These are phyloP conservation scores for Cydia splendana DNA, from an alignment of 1,140 invertebrate genomes.

Conservation along the genomic window DNA sequence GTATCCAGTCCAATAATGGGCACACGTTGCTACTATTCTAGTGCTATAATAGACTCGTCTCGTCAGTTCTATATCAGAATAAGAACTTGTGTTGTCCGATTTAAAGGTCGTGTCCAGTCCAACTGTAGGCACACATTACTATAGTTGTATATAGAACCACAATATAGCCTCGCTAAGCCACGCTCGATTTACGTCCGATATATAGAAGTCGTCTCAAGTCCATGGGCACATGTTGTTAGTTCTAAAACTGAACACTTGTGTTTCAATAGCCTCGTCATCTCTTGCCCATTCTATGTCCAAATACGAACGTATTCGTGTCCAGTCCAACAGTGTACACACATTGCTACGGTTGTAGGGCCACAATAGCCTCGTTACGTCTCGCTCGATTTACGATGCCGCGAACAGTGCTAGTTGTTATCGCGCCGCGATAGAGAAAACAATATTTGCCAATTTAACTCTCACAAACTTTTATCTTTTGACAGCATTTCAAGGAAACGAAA, in stretches of 20 bases:
- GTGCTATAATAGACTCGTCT: background rate
- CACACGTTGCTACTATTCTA: background rate
- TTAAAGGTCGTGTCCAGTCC: background rate
- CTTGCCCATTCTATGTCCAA: too few relatives aligned
- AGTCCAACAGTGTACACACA: constrained; percentile 23
- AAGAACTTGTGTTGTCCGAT: background rate
- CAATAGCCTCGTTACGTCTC: constrained; percentile 60
- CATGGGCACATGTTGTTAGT: too few relatives aligned
- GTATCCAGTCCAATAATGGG: background rate
- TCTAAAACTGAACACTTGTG: too few relatives aligned
- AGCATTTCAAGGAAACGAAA: background rate
- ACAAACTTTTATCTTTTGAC: constrained; percentile 29
- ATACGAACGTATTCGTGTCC: background rate
- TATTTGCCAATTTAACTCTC: constrained; percentile 33
- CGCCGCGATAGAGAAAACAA: constrained; percentile 45
- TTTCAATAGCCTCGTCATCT: too few relatives aligned
- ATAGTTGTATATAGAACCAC: constrained; percentile 41
- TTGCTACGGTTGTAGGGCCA: constrained; percentile 36
- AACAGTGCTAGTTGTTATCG: constrained; percentile 61
- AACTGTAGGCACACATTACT: constrained; percentile 20
- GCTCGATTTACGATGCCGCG: constrained; percentile 51
- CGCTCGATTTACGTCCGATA: constrained; percentile 47
- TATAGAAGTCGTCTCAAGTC: too few relatives aligned
- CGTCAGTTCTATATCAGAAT: background rate
- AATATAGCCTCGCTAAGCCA: constrained; percentile 59